Evolutionary conservation across 2,797 vertebrate genomes (phyloP), one percentile per base, ranked within the genome.

Genomic region (Salarias fasciatus): DNA sequence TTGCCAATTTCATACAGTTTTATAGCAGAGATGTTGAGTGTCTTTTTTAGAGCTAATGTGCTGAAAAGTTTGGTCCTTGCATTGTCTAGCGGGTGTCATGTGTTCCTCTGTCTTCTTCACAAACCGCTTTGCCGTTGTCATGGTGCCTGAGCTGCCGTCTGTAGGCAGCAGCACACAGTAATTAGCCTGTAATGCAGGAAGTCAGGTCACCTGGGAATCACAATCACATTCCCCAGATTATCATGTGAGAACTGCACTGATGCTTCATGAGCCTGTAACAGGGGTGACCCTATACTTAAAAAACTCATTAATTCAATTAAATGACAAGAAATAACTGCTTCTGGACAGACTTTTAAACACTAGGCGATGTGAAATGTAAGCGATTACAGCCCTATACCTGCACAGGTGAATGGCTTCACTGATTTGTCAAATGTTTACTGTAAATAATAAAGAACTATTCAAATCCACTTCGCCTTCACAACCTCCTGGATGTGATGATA

Each of bases 71-170:
- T 13, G 48, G 47, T 8, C 50, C n/a, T 38, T 48, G 31, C 5
- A 24, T 60, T 75, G 28, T 49, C 67, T 55, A 5, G 35, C 35
- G 33, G 48, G 33, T 60, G 31, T 36, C 12, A 33, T 47, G 13
- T 41, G 28, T 50, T 31, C 38, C 44, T 47, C 24, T 45, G 55
- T 69, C 53, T 70, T 66, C 41, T 71, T 83, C 46, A 44, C 63
- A 51, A 73, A 71, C 55, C 89, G n/a, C 77, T 91, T 91, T 89
- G 71, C 62, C 78, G 87, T 93, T 92, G 92, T 88, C 89, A 93
- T 77, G 90, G 81, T 54, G 85, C 63, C 46, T 47, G 35, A 55
- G 68, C 59, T 69, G 18, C 51, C 57, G 53, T 49, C 14, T 38
- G 69, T 61, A 11, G 53, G 56, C 45, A 70, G 56, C 45, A 70